Conservation (phyloP, 2,113 vertebrate genomes). For the Megaptera novaeangliae region DNA sequence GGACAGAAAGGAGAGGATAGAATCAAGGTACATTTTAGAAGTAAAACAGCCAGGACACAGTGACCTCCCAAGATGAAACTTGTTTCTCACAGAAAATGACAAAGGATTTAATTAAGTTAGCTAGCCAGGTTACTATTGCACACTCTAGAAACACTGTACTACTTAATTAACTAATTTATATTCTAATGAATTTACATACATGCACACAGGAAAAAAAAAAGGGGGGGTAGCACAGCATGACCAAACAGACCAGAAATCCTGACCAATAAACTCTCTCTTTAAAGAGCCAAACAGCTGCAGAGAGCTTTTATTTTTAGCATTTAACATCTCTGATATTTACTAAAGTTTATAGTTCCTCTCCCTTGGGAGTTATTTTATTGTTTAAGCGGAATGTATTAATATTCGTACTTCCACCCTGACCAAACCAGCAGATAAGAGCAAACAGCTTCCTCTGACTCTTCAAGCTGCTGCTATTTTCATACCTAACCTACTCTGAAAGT, state of each 20-base stretch:
- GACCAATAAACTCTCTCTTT: slow-evolving; percentile 4
- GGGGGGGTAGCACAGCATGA: not conserved
- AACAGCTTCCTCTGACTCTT: slow-evolving; percentile 67
- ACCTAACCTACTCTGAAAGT: slow-evolving; percentile 76
- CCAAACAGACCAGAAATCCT: not conserved
- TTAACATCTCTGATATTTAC: slow-evolving; percentile 50
- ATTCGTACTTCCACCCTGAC: slow-evolving; percentile 60
- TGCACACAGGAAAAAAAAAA: not conserved
- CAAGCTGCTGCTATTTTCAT: slow-evolving; percentile 74
- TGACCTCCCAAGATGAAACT: slow-evolving; percentile 6
- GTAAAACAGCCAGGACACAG: not conserved
- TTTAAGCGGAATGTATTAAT: slow-evolving; percentile 71
- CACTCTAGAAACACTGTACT: not conserved
- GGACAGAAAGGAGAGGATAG: not conserved
- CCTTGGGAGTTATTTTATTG: slow-evolving; percentile 34
- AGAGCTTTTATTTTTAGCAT: slow-evolving; percentile 32
- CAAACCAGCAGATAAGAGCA: slow-evolving; percentile 69
- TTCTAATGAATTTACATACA: not conserved
- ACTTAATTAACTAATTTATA: not conserved
- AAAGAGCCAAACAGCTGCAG: slow-evolving; percentile 22
- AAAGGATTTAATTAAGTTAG: not conserved
- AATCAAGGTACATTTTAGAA: not conserved
- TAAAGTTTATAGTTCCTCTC: slow-evolving; percentile 6
- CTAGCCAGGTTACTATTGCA: not conserved
- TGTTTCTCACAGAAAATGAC: slow-evolving; percentile 20